A percentile compares a stretch with the other conserved stretches of the same genome.
Conservation (phyloP, 2,888 invertebrate genomes). For the Nymphalis c-album region DNA sequence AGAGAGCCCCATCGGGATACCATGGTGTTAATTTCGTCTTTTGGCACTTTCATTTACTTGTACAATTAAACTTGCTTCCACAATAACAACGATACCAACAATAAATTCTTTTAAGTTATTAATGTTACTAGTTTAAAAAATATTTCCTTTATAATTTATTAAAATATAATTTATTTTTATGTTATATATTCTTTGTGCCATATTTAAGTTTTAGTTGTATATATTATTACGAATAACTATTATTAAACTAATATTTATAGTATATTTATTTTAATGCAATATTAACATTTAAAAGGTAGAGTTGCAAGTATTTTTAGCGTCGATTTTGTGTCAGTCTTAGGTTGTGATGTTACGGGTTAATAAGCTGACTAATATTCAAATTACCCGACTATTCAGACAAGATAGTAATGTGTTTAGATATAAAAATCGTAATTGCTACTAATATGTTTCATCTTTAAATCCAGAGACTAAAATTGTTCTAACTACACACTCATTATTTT, state of each 20-base stretch:
- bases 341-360: slow-evolving; percentile 18
- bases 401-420: not conserved
- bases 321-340: slow-evolving; percentile 22
- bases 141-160: not conserved
- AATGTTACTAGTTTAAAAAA: not conserved
- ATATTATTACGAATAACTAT: not conserved
- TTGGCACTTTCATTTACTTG: too few relatives aligned
- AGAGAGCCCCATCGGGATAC: too few relatives aligned
- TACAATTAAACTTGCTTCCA: too few relatives aligned
- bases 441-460: too few relatives aligned
- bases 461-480: too few relatives aligned
- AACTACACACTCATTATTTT: too few relatives aligned
- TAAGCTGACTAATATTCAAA: not conserved
- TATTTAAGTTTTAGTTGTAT: slow-evolving; percentile 5
- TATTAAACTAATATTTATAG: not conserved
- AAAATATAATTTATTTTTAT: not conserved
- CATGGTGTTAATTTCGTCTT: too few relatives aligned
- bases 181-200: not conserved
- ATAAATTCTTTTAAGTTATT: too few relatives aligned
- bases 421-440: too few relatives aligned
- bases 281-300: not conserved
- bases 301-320: not conserved
- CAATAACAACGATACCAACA: too few relatives aligned
- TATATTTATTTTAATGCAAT: not conserved
- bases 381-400: not conserved